Percentiles rank a stretch among this genome's conserved stretches.
These are phyloP conservation scores for Sebastes diaconus DNA, from an alignment of 2,797 vertebrate species.

Conservation along the genomic window DNA sequence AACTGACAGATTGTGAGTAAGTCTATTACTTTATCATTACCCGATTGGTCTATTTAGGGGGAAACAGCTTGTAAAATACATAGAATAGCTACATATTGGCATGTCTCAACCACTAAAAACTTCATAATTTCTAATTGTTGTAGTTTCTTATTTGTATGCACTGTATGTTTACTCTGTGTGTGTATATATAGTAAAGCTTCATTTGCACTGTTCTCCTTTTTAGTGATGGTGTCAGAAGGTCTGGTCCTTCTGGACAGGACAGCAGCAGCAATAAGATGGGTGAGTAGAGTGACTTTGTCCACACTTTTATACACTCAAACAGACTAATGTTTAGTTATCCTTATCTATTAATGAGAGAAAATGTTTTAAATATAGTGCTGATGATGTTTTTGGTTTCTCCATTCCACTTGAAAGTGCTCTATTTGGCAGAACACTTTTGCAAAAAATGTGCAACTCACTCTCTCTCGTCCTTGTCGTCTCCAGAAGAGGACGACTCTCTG, in stretches of 20 bases:
- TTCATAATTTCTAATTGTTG: background rate
- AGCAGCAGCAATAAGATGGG: conserved; percentile 74
- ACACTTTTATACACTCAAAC: background rate
- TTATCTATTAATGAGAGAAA: background rate
- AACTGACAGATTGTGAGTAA: background rate
- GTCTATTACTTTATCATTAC: background rate
- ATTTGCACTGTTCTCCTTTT: background rate
- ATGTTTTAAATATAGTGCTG: background rate
- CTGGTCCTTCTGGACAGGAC: conserved; percentile 70
- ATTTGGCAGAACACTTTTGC: background rate
- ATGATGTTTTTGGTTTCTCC: background rate
- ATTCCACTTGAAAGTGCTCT: background rate
- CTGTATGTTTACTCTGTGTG: background rate
- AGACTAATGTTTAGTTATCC: background rate
- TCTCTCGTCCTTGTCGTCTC: background rate
- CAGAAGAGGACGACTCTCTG: conserved; percentile 92
- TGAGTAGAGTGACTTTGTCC: conserved; percentile 50
- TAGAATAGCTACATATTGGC: background rate
- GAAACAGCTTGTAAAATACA: background rate
- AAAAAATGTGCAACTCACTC: background rate
- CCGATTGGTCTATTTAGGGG: background rate
- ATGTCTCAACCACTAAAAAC: background rate
- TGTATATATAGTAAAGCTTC: background rate
- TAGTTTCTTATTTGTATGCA: background rate
- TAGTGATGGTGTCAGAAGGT: conserved; percentile 75